Percentiles rank a stretch among this genome's conserved stretches.
Evolutionary conservation across 2,797 vertebrate species (phyloP).

Genomic region (Silurus lanzhouensis): DNA sequence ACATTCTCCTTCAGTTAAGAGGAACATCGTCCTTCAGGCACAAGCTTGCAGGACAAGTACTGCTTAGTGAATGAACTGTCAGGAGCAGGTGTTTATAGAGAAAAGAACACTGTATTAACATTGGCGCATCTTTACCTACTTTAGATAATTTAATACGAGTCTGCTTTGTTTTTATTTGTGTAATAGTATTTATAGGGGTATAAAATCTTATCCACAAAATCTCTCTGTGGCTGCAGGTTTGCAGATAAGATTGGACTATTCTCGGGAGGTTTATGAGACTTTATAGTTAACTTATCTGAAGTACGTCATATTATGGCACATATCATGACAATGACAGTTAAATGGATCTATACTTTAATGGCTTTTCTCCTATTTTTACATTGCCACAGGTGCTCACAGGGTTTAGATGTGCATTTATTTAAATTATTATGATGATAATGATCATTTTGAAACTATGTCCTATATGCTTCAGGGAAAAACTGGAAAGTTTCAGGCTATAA

Average conservation of each 20-base stretch:
- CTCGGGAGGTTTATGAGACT: neutral
- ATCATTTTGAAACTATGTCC: neutral
- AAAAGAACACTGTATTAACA: neutral
- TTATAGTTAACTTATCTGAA: neutral
- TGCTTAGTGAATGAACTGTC: neutral
- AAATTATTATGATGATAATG: conserved; percentile 8
- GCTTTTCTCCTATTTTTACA: conserved; percentile 25
- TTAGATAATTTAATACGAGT: neutral
- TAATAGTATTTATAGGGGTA: neutral
- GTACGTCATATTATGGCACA: neutral
- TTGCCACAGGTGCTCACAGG: neutral
- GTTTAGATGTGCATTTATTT: conserved; percentile 7
- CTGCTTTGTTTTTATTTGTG: neutral
- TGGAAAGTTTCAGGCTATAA: neutral
- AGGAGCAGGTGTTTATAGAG: neutral
- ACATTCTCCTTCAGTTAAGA: neutral
- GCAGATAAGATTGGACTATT: neutral
- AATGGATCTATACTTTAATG: conserved; percentile 2
- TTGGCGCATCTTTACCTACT: neutral
- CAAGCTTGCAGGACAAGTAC: neutral
- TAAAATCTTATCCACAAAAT: neutral
- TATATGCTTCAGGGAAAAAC: neutral
- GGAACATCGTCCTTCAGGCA: conserved; percentile 20
- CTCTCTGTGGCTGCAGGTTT: neutral
- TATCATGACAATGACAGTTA: neutral